These are phyloP conservation scores for Hipposideros armiger DNA, from an alignment of 2,113 vertebrate species.

Conservation along the genomic window DNA sequence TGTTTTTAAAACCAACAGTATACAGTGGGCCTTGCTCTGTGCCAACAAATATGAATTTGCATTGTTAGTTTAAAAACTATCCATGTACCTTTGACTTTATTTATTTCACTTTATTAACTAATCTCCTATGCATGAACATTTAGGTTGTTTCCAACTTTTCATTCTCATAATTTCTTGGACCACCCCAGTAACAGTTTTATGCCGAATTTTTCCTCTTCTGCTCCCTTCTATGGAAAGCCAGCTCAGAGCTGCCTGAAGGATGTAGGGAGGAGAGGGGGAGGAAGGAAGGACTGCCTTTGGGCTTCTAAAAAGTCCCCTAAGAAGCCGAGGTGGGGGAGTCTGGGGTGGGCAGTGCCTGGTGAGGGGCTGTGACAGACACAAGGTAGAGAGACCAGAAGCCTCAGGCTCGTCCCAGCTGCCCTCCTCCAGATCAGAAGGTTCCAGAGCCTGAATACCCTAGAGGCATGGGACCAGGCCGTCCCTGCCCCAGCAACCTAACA, in stretches of 20 bases:
- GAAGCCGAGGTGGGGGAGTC: background rate
- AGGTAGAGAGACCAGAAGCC: background rate
- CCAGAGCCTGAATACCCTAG: background rate
- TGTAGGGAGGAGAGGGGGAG: no score
- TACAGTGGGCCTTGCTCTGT: background rate
- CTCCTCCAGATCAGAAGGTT: background rate
- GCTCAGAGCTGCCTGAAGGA: background rate
- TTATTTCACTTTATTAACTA: background rate
- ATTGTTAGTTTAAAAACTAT: background rate
- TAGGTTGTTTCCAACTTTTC: background rate
- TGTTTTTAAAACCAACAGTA: background rate
- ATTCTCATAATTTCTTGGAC: background rate
- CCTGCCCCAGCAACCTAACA: background rate
- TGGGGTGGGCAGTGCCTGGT: background rate
- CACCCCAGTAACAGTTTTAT: background rate
- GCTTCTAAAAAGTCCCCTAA: background rate
- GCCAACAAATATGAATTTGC: background rate
- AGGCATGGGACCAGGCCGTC: background rate
- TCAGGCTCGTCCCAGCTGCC: background rate
- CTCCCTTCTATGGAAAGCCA: background rate
- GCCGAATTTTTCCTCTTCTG: background rate
- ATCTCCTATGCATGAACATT: background rate
- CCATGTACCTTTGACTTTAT: background rate
- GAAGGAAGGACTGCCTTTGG: background rate
- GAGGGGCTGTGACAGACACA: background rate